These are phyloP conservation scores for Eupithecia tripunctaria DNA, from an alignment of 2,888 invertebrate genomes.

Conservation along the genomic window DNA sequence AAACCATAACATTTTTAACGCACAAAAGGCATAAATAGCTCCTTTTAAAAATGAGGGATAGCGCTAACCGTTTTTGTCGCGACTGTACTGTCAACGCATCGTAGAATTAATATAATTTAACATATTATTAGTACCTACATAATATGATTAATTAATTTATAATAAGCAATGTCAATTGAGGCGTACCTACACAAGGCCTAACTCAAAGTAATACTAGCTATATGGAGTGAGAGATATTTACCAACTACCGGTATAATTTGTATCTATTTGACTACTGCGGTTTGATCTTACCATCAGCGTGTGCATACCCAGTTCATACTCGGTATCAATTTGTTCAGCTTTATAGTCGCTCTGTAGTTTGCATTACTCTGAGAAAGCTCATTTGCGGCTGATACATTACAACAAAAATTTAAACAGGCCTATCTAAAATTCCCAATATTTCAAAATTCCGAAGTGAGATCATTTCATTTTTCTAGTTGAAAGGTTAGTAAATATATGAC, in stretches of 20 bases:
- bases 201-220: slow-evolving; percentile 49
- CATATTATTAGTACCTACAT: slow-evolving; percentile 48
- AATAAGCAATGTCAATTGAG: slow-evolving; percentile 77
- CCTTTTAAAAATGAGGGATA: slow-evolving; percentile 36
- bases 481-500: neutral
- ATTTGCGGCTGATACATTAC: neutral
- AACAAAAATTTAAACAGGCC: neutral
- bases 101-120: slow-evolving; percentile 60
- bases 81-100: slow-evolving; percentile 52
- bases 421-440: neutral
- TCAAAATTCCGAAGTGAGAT: neutral
- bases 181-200: slow-evolving; percentile 58
- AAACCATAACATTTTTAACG: slow-evolving; percentile 24
- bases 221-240: slow-evolving; percentile 16
- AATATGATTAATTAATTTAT: slow-evolving; percentile 61
- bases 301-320: slow-evolving; percentile 6
- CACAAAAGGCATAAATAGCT: slow-evolving; percentile 41
- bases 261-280: neutral
- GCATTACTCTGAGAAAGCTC: slow-evolving; percentile 24
- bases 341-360: slow-evolving; percentile 23
- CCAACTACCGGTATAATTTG: neutral
- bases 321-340: neutral
- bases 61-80: slow-evolving; percentile 38
- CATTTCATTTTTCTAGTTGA: neutral
- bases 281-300: neutral